These are phyloP conservation scores for Eupleurogrammus muticus DNA, from an alignment of 2,797 vertebrate genomes.

Conservation along the genomic window DNA sequence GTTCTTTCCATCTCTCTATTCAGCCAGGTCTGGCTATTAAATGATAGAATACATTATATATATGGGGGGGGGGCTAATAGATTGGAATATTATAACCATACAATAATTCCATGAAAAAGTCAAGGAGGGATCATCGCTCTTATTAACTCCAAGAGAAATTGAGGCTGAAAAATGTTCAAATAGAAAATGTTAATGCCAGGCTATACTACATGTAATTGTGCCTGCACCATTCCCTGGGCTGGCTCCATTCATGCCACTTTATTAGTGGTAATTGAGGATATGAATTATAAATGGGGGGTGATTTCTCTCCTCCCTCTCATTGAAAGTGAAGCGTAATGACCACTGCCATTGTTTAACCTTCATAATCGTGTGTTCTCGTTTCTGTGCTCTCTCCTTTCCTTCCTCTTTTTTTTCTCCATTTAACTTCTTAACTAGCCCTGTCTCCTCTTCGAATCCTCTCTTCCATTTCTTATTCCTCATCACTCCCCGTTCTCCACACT, in stretches of 20 bases:
- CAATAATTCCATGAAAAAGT: conserved; percentile 99
- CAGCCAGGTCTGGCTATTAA: conserved; percentile 93
- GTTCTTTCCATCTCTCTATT: conserved; percentile 62
- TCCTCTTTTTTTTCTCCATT: conserved; percentile 32
- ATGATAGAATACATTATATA: conserved; percentile 97
- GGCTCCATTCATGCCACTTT: conserved; percentile 95
- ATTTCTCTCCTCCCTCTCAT: conserved; percentile 88
- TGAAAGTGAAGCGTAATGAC: conserved; percentile 96
- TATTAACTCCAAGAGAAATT: conserved; percentile 99
- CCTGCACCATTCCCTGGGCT: conserved; percentile 90
- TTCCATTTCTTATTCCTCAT: conserved; percentile 15
- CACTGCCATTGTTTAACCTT: conserved; percentile 90
- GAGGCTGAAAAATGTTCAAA: conserved; percentile 99
- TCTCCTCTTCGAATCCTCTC: conserved; percentile 38
- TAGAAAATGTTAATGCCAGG: conserved; percentile 98
- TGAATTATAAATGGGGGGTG: conserved; percentile 99
- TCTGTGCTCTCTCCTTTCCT: conserved; percentile 51
- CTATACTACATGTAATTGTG: conserved; percentile 96
- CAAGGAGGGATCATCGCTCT: conserved; percentile 98
- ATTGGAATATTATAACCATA: conserved; percentile 99
- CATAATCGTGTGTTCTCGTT: conserved; percentile 89
- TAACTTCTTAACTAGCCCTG: conserved; percentile 32
- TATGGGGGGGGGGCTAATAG: conserved; percentile 88
- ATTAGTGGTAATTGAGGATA: conserved; percentile 99
- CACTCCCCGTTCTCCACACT: not conserved